Base-by-base conservation (phyloP, 92 coral and sea anemone genomes). In the Porites evermanni region DNA sequence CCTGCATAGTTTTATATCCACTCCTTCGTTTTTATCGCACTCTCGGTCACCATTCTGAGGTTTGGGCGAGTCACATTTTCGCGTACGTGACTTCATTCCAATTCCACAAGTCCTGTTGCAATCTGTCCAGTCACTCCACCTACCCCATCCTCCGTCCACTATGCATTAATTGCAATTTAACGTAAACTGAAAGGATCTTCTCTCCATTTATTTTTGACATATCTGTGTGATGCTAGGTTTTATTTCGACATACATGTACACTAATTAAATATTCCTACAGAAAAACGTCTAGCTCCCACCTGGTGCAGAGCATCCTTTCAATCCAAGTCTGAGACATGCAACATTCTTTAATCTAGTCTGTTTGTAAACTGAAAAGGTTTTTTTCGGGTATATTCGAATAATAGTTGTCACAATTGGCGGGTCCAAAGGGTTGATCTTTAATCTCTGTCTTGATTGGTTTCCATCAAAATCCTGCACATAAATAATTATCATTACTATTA, bases 81-180 rank as follows among this genome's bases (percentile, higher is more conserved):
- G 86, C 60, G 21, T 69, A 78, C 94, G 82, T 54, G 67, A 24
- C 47, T 66, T 67, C 71, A 74, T 75, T 58, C 91, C 94, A 63
- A 59, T 68, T 51, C 90, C 94, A 74, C 94, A 91, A 10, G 94
- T 91, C 20, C 79, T 10, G 53, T 89, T 91, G 67, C 92, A 91
- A 54, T 79, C 89, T n/a, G 92, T 67, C 94, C 94, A 91, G 51
- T 69, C 53, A 8, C 94, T 80, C 94, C 94, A 91, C 19, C 73
- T 76, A 6, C 94, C 94, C 91, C 91, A 91, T 64, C 80, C 91
- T 16, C 94, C 94, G 60, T 91, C 87, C 72, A 74, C 78, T 52
- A 7, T 32, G 38, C 38, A 32, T 32, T 32, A 32, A 32, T 32
- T 32, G 38, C 38, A 32, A 32, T 32, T 32, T 32, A 32, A 32